phyloP scores from a whole-genome alignment of 2,888 invertebrate species.

The Cecidostiba fungosa region DNA sequence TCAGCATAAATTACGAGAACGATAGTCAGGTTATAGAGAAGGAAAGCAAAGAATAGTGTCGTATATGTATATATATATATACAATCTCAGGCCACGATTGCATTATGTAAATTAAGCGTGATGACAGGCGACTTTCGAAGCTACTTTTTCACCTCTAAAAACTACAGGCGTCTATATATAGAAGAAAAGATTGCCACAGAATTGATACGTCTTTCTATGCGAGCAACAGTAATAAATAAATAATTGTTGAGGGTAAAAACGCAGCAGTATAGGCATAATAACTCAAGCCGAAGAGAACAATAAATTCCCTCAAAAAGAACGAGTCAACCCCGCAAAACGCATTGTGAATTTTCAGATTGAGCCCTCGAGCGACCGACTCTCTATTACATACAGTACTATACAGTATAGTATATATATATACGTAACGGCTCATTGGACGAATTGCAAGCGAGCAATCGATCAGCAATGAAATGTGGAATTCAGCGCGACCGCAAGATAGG shows the following conservation, averaged over 20 bases:
- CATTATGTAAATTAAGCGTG: background rate
- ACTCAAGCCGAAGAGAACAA: background rate
- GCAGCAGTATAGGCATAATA: no score
- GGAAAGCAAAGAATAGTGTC: background rate
- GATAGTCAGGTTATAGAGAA: background rate
- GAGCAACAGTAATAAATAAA: no score
- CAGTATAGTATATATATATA: no score
- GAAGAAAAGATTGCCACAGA: background rate
- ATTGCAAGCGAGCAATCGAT: background rate
- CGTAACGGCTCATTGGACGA: background rate
- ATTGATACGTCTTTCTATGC: no score
- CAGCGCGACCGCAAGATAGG: constrained; percentile 4
- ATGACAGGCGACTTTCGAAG: background rate
- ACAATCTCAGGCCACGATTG: background rate
- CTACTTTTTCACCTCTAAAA: background rate
- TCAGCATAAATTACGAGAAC: background rate
- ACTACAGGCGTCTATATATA: background rate
- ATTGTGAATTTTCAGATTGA: background rate
- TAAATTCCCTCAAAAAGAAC: background rate
- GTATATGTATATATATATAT: no score
- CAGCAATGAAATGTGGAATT: constrained; percentile 10
- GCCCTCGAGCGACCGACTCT: background rate
- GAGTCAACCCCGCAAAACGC: background rate
- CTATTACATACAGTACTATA: no score
- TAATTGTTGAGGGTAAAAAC: no score